Percentiles rank a stretch among this genome's conserved stretches.
Evolutionary conservation across 2,113 vertebrate genomes (phyloP).

Genomic region (Plecturocebus donacophilus): DNA sequence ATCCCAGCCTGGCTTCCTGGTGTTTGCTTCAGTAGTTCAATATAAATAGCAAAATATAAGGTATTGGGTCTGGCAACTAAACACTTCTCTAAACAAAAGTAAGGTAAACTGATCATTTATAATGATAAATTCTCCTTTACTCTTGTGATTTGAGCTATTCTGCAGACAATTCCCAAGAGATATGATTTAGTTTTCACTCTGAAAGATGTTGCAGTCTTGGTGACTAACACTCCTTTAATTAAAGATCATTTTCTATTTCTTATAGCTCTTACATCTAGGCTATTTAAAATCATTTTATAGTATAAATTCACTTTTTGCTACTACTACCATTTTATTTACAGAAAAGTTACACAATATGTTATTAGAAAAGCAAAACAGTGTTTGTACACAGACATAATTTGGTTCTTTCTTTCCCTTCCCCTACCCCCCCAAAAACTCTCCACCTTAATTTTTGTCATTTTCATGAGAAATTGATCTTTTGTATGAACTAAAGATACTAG

Average conservation of each 20-base stretch:
- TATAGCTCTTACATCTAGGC: not conserved
- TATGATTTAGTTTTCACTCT: conserved; percentile 61
- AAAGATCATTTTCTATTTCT: conserved; percentile 53
- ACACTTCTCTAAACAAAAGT: conserved; percentile 49
- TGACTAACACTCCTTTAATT: conserved; percentile 45
- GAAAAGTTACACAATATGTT: not conserved
- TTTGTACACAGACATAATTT: not conserved
- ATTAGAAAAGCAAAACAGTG: conserved; percentile 5
- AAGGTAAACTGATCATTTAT: conserved; percentile 54
- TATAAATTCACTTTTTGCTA: conserved; percentile 46
- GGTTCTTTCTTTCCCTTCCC: not conserved
- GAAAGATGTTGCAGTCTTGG: conserved; percentile 18
- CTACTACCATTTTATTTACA: conserved; percentile 49
- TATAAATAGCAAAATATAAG: conserved; percentile 57
- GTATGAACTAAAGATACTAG: conserved; percentile 12
- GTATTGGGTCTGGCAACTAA: not conserved
- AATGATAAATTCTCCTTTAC: conserved; percentile 49
- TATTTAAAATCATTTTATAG: conserved; percentile 14
- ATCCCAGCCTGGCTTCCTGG: not conserved
- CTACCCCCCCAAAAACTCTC: not conserved
- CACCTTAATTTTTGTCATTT: conserved; percentile 35
- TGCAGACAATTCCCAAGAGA: conserved; percentile 51
- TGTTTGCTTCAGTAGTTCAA: conserved; percentile 33
- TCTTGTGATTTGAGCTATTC: conserved; percentile 59
- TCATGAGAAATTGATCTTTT: conserved; percentile 40